Evolutionary conservation across 2,113 vertebrate species (phyloP).

Genomic region (Chaetodon trifascialis): DNA sequence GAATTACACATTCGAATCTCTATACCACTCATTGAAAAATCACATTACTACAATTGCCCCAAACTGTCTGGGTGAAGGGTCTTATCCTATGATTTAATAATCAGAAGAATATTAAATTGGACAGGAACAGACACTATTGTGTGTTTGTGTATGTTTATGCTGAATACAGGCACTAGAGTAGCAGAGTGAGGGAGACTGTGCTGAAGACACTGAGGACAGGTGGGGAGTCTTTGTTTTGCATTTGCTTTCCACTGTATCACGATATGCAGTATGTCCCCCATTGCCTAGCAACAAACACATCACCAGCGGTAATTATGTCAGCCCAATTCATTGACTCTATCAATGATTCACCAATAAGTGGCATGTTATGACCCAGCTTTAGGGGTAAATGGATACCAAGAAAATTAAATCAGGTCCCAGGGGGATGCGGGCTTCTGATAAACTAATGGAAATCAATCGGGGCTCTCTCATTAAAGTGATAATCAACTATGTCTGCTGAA

Average conservation of each 20-base stretch:
- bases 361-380: slow-evolving; percentile 57
- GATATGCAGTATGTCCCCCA: slow-evolving; percentile 23
- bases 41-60: not conserved
- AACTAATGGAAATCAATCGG: slow-evolving; percentile 76
- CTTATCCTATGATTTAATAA: not conserved
- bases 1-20: not conserved
- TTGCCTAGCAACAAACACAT: slow-evolving; percentile 46
- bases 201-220: not conserved
- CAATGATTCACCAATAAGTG: slow-evolving; percentile 60
- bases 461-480: slow-evolving; percentile 76
- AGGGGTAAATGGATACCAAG: slow-evolving; percentile 61
- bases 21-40: not conserved
- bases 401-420: slow-evolving; percentile 61
- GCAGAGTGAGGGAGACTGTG: not conserved
- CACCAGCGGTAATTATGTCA: slow-evolving; percentile 45
- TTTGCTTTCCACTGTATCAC: slow-evolving; percentile 1
- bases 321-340: slow-evolving; percentile 25
- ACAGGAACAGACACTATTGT: not conserved
- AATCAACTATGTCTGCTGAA: slow-evolving; percentile 70
- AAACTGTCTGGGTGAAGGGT: not conserved
- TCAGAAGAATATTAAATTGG: not conserved
- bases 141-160: not conserved
- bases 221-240: not conserved
- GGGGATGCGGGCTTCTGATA: slow-evolving; percentile 46
- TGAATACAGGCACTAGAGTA: not conserved